These are phyloP conservation scores for Tetrax tetrax DNA, from an alignment of 2,113 vertebrate genomes.

Conservation along the genomic window DNA sequence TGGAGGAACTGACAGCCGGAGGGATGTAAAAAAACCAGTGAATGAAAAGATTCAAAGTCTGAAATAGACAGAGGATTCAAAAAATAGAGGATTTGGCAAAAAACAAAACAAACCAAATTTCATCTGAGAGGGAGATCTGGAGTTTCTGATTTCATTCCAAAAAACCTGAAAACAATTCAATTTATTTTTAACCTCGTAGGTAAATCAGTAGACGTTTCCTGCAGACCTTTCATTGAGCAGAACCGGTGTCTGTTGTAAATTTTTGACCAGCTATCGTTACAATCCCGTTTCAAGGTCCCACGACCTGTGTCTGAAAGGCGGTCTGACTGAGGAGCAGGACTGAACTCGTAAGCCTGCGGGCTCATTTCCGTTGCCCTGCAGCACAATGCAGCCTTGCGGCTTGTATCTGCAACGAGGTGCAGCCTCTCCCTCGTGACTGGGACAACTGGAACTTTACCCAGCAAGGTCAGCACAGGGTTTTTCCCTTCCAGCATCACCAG, in stretches of 20 bases:
- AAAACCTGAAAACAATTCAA: neutral
- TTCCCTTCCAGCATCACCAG: neutral
- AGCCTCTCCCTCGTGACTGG: neutral
- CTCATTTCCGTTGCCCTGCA: rapidly evolving
- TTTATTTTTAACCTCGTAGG: neutral
- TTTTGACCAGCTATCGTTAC: neutral
- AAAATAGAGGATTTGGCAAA: neutral
- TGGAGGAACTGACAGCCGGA: neutral
- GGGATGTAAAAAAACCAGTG: neutral
- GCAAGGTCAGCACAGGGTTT: neutral
- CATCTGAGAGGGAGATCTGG: neutral
- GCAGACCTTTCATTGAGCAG: neutral
- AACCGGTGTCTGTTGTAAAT: neutral
- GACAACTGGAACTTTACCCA: neutral
- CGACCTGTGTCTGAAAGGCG: neutral
- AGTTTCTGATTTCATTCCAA: neutral
- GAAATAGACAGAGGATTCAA: neutral
- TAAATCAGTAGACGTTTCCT: neutral
- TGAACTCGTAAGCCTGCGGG: neutral
- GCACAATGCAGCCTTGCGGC: neutral
- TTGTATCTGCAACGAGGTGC: neutral
- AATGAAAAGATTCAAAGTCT: neutral
- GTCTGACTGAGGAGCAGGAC: neutral
- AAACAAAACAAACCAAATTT: neutral
- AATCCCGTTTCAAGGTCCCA: neutral